Percentiles rank a stretch among this genome's conserved stretches.
phyloP scores from a whole-genome alignment of 1,140 invertebrate genomes.

The Lasaia peninsularis region DNA sequence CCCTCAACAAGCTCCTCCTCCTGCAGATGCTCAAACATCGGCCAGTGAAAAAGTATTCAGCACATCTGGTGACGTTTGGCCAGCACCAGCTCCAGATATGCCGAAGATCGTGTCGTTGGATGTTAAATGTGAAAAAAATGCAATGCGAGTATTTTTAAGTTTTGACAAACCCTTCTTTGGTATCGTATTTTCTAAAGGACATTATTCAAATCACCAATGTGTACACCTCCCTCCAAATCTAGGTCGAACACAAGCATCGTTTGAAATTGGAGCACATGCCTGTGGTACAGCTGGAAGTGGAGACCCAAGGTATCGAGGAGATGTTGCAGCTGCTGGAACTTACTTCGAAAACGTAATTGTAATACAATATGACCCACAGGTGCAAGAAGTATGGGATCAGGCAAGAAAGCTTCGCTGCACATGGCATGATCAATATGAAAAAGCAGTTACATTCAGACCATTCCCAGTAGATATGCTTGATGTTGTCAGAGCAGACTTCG shows the following conservation, averaged over 20 bases:
- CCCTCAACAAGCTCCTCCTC: slow-evolving; percentile 70
- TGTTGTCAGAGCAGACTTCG: slow-evolving; percentile 94
- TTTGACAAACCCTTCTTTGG: slow-evolving; percentile 97
- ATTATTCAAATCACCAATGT: slow-evolving; percentile 94
- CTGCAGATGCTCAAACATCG: slow-evolving; percentile 71
- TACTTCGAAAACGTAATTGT: slow-evolving; percentile 97
- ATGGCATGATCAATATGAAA: slow-evolving; percentile 97
- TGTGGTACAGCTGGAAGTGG: slow-evolving; percentile 95
- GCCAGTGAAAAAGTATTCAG: slow-evolving; percentile 73
- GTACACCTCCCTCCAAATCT: slow-evolving; percentile 93
- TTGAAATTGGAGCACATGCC: slow-evolving; percentile 93
- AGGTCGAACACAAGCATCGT: slow-evolving; percentile 90
- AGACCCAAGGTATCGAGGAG: slow-evolving; percentile 90
- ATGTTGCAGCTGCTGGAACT: slow-evolving; percentile 91
- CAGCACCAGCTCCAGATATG: slow-evolving; percentile 88
- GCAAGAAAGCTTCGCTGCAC: slow-evolving; percentile 94
- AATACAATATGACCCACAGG: slow-evolving; percentile 95
- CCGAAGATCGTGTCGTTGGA: slow-evolving; percentile 94
- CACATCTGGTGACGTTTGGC: slow-evolving; percentile 88
- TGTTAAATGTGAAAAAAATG: slow-evolving; percentile 95
- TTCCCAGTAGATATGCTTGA: slow-evolving; percentile 98
- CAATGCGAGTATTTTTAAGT: slow-evolving; percentile 94
- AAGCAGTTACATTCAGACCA: slow-evolving; percentile 94
- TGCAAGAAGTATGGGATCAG: slow-evolving; percentile 98
- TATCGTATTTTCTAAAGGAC: slow-evolving; percentile 95